Evolutionary conservation across 2,888 invertebrate species (phyloP).

Genomic region (Parochlus steinenii): DNA sequence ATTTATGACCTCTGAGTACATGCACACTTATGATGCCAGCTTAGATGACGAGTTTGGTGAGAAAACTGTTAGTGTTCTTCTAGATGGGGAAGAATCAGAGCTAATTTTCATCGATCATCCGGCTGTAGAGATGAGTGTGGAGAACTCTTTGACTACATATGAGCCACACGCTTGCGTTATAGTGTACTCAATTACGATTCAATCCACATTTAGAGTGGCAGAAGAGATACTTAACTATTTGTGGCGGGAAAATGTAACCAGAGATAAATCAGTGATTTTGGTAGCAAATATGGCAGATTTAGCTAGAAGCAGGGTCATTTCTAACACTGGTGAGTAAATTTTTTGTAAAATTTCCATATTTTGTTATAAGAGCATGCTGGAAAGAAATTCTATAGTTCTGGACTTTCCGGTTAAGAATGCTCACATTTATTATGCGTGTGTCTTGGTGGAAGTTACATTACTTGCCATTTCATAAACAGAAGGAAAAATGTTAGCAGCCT

Average conservation of each 20-base stretch:
- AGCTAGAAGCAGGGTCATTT: slow-evolving; percentile 68
- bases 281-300: slow-evolving; percentile 91
- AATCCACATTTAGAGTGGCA: slow-evolving; percentile 63
- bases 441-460: background rate
- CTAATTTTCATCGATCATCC: slow-evolving; percentile 63
- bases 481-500: slow-evolving; percentile 77
- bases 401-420: background rate
- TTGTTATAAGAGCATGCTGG: background rate
- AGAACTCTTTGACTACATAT: slow-evolving; percentile 75
- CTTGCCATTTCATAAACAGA: slow-evolving; percentile 37
- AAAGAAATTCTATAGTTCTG: background rate
- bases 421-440: background rate
- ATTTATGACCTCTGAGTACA: slow-evolving; percentile 90
- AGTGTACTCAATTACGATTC: slow-evolving; percentile 78
- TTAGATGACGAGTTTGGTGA: slow-evolving; percentile 88
- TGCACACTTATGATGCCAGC: slow-evolving; percentile 88
- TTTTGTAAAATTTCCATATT: background rate
- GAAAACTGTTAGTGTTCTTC: slow-evolving; percentile 73
- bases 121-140: slow-evolving; percentile 79
- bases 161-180: slow-evolving; percentile 86
- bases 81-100: slow-evolving; percentile 80
- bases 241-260: slow-evolving; percentile 64
- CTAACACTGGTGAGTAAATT: slow-evolving; percentile 55
- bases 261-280: slow-evolving; percentile 72
- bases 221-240: slow-evolving; percentile 76